Evolutionary conservation across 2,888 invertebrate genomes (phyloP), one percentile per base, ranked within the genome.

Genomic region (Xestoiulus laeticollis): DNA sequence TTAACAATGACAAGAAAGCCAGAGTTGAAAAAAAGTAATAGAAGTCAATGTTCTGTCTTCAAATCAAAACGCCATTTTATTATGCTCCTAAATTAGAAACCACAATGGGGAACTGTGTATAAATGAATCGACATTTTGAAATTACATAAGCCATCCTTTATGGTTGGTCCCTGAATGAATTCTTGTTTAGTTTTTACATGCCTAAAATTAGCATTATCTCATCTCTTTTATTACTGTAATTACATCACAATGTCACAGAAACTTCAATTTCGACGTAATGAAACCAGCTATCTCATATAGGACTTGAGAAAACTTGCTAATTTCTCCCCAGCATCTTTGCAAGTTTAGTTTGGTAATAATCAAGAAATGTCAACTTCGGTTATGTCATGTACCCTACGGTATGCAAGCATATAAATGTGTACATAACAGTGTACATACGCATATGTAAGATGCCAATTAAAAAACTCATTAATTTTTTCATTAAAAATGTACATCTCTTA

Each of bases 391-490:
- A 68, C 68, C 68, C 26, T 68, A 26, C 12, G 3, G 30, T 30
- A 16, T 78, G 4, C 78, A 30, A 1, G 78, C 44, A 44, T 44
- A 44, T 44, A 19, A 4, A 53, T 59, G 59, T 3, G 19, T 3
- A 59, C 22, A 59, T 19, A n/a, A n/a, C n/a, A n/a, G n/a, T 19
- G 59, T 48, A n/a, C 5, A 1, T n/a, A 59, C 38, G 38, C 38
- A 6, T 16, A 30, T 30, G 4, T 68, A 68, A 78, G 16, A 78
- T 78, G 78, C 78, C 78, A 78, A 78, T 78, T 78, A 78, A 78
- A 78, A 78, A 78, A 30, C 78, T 78, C 30, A 78, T 78, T 78
- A 78, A 26, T 30, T 32, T 78, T 78, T 78, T 78, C 78, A 78
- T 78, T 30, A 30, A 78, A 32, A 48, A 30, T 32, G 78, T 78